Evolutionary conservation across 2,797 vertebrate species (phyloP), one percentile per base, ranked within the genome.

Genomic region (Percopsis omiscomaycus): DNA sequence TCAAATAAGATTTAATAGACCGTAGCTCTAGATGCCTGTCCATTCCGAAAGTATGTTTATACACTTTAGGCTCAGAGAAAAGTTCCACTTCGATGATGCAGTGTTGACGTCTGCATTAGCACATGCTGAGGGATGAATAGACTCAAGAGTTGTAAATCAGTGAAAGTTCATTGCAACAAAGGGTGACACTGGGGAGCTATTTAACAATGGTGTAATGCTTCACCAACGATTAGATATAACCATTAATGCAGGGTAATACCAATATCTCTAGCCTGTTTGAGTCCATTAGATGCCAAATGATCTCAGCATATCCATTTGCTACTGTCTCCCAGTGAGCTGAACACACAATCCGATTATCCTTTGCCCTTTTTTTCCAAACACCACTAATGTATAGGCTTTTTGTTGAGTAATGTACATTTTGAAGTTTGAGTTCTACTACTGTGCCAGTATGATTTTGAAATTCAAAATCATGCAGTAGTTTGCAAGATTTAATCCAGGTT

Each of bases 241-340:
- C 69, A 74, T 85, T 81, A 73, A 75, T 76, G 66, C 62, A 13
- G 70, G 69, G 53, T 75, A 67, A 77, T 73, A 60, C 71, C 62
- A 46, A 48, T 63, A 56, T 69, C 69, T 61, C 44, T 66, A 59
- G 64, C 56, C 55, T 66, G 73, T 60, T 59, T 37, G 62, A 78
- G 59, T 64, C 55, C 81, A 82, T 80, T 86, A 84, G 80, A 78
- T 54, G 12, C 72, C 54, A 71, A 83, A 77, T 84, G 78, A 76
- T 59, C 78, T 78, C 59, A 37, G 49, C 54, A 54, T 70, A 64
- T 80, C 79, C 78, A 77, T 81, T 77, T 77, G 37, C 47, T 64
- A 67, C 66, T 44, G 37, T 64, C 65, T 78, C 65, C 53, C 11
- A 14, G 56, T 52, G 62, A 57, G 54, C 59, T 60, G 61, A 42